These are phyloP conservation scores for Dicyrtomina minuta DNA, from an alignment of 2,888 invertebrate genomes.

Conservation along the genomic window DNA sequence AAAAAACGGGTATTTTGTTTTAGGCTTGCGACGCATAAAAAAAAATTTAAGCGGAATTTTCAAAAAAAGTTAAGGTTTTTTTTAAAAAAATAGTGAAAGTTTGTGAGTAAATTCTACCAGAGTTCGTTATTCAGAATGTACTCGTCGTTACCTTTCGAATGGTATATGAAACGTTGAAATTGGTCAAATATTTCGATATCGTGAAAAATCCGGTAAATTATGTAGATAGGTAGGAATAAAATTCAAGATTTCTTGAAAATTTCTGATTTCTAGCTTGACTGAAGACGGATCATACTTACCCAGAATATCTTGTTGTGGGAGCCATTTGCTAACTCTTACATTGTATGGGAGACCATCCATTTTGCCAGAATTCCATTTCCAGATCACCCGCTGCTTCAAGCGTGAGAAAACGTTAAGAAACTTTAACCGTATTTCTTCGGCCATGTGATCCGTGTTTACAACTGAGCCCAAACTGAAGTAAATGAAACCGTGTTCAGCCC, in stretches of 20 bases:
- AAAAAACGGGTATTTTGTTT: too few species aligned
- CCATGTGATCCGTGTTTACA: slow-evolving; percentile 68
- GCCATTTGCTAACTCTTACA: slow-evolving; percentile 56
- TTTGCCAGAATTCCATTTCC: slow-evolving; percentile 76
- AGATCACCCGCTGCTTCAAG: slow-evolving; percentile 76
- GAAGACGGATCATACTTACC: slow-evolving; percentile 57
- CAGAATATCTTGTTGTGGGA: slow-evolving; percentile 74
- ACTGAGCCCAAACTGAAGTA: slow-evolving; percentile 85
- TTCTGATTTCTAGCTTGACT: slow-evolving; percentile 63
- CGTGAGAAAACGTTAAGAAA: slow-evolving; percentile 74
- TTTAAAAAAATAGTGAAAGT: too few species aligned
- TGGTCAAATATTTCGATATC: too few species aligned
- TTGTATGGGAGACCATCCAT: slow-evolving; percentile 64
- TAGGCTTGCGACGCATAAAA: too few species aligned
- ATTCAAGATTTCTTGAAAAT: too few species aligned
- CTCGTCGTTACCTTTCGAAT: not conserved
- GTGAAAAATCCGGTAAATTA: too few species aligned
- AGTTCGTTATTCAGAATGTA: too few species aligned
- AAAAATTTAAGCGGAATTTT: too few species aligned
- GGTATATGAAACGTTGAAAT: too few species aligned
- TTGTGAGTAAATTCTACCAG: too few species aligned
- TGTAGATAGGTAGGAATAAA: too few species aligned
- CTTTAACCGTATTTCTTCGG: slow-evolving; percentile 68
- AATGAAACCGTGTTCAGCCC: slow-evolving; percentile 70
- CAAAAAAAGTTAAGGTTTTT: too few species aligned